Conservation (phyloP, 2,113 vertebrate species). For the Labeo catla region DNA sequence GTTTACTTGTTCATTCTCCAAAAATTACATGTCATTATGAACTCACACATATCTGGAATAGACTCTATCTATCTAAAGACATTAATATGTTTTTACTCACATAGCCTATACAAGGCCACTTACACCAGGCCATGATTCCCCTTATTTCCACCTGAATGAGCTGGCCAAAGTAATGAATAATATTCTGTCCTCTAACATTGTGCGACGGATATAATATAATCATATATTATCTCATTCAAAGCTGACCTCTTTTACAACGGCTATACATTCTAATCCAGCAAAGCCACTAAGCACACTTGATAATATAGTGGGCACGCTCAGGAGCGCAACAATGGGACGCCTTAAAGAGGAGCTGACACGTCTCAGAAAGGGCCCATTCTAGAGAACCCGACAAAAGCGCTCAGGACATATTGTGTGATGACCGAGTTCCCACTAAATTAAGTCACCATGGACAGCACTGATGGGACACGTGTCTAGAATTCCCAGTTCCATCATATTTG, state of each 20-base stretch:
- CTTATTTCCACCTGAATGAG: background rate
- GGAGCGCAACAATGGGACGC: constrained; percentile 56
- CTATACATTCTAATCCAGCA: constrained; percentile 50
- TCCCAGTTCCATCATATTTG: constrained; percentile 48
- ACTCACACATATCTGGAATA: constrained; percentile 48
- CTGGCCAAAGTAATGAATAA: constrained; percentile 37
- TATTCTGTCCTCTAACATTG: constrained; percentile 21
- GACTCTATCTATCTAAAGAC: background rate
- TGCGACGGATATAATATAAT: constrained; percentile 34
- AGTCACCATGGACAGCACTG: constrained; percentile 51
- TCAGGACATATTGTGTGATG: constrained; percentile 58
- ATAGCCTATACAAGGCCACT: background rate
- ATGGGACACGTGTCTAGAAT: constrained; percentile 56
- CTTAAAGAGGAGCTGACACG: constrained; percentile 63
- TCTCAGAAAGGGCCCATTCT: constrained; percentile 59
- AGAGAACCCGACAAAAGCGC: constrained; percentile 56
- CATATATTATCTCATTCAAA: constrained; percentile 54
- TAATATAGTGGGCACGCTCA: constrained; percentile 58
- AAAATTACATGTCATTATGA: background rate
- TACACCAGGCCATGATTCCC: background rate
- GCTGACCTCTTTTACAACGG: constrained; percentile 30
- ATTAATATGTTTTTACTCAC: too few species aligned
- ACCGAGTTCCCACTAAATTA: constrained; percentile 54
- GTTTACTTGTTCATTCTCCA: background rate
- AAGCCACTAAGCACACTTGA: constrained; percentile 56